Conservation (phyloP, 2,888 invertebrate species). For the Pheosia tremula region DNA sequence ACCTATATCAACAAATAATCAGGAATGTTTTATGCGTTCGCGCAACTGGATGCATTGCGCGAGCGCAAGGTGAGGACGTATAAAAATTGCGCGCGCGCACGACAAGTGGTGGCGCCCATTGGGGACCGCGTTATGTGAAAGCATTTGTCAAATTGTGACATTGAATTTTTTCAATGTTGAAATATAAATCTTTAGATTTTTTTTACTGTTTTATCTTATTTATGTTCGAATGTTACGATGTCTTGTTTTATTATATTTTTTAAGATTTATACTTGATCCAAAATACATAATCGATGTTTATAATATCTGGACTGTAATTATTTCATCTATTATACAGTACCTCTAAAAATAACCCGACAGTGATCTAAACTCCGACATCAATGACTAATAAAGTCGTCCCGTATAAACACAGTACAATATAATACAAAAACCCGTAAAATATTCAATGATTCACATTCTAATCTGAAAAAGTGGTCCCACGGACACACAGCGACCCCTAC, state of each 20-base stretch:
- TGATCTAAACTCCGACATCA: constrained; percentile 33
- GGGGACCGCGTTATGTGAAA: constrained; percentile 53
- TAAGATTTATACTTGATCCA: too few species aligned
- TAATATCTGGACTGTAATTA: too few species aligned
- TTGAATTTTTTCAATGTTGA: background rate
- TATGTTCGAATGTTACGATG: too few species aligned
- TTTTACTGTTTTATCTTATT: background rate
- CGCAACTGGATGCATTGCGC: constrained; percentile 36
- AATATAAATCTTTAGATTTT: constrained; percentile 5
- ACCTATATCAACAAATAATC: background rate
- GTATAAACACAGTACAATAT: constrained; percentile 31
- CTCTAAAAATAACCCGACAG: constrained; percentile 4
- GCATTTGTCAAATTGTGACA: constrained; percentile 57
- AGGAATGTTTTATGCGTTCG: constrained; percentile 24
- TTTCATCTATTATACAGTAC: too few species aligned
- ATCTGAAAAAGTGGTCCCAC: constrained; percentile 18
- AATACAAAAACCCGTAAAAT: constrained; percentile 35
- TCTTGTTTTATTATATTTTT: too few species aligned
- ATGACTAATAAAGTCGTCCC: constrained; percentile 38
- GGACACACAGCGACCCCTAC: constrained; percentile 1
- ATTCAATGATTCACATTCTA: constrained; percentile 36
- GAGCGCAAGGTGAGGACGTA: constrained; percentile 47
- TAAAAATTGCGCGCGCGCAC: constrained; percentile 62
- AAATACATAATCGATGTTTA: too few species aligned
- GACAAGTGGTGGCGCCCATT: constrained; percentile 62